Evolutionary conservation across 2,113 vertebrate genomes (phyloP), one percentile per base, ranked within the genome.

Genomic region (Hippocampus barbouri): DNA sequence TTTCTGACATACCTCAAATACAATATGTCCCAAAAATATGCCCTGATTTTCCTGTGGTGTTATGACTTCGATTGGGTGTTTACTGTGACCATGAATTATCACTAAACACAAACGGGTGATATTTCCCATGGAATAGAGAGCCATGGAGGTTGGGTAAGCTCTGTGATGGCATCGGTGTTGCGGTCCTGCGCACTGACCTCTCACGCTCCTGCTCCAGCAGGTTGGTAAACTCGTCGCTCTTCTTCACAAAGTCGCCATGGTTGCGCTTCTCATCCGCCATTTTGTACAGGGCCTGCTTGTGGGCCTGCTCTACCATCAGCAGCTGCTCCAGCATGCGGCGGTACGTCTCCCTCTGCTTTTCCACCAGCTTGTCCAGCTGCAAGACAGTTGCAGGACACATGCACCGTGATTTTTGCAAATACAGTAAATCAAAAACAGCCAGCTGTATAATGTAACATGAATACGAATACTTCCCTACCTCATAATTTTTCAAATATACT

Each of bases 191-290:
- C 14, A 84, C 94, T 92, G 92, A 98, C 97, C 97, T 95, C 91
- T 97, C 94, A 21, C 95, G 88, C 88, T 99, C 97, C 86, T 97
- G 94, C 90, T 98, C 95, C 89, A 98, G 88, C 86, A 98, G 89
- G 86, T 92, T 92, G 84, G 94, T 98, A 88, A 97, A 98, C 86
- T 97, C 95, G 38, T 97, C 93, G 1, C 93, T 97, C 91, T 95
- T 98, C 85, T 94, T 93, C 93, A 95, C 94, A 66, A 96, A 98
- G 82, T 97, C 95, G 16, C 90, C 92, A 72, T 98, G 96, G 88
- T 96, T 97, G 82, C 85, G 94, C 89, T 95, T 98, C 89, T 99
- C 97, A 25, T 96, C 93, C 60, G 96, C 95, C 83, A 99, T 85
- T 76, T 95, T 93, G 64, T 90, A 61, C 68, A 98, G 84, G 5